Base-by-base conservation (phyloP, 2,888 invertebrate species). In the Timema podura region DNA sequence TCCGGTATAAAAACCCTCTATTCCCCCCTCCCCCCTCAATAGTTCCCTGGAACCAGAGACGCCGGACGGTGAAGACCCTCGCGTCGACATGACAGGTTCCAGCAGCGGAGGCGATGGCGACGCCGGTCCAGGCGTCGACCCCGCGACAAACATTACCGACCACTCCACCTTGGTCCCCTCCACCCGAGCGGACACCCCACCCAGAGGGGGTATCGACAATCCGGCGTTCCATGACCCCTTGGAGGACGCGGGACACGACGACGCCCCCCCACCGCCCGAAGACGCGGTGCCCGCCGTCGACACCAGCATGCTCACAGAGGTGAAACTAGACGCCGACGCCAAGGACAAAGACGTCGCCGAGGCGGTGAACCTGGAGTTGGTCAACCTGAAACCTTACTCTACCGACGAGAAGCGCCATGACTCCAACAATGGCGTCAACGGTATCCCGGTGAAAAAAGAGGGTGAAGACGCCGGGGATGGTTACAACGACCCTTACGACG, bases 351-450 rank as follows among this genome's bases (percentile, higher is more conserved):
- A 64, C 15, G 65, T 69, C 74, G 81, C 83, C 70, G 92, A 92
- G 84, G 91, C 92, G 49, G 91, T 92, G 73, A 92, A 92, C 80
- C 82, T 92, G 76, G 92, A 92, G 80, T 84, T 92, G 77, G 90
- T 92, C 73, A 91, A 91, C 78, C 84, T 92, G 82, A 89, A 86
- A 79, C 87, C 87, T 45, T 81, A 80, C 75, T 74, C 48, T 48
- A 65, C 61, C 73, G 74, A 64, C 74, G 72, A 65, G 75, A 87
- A 86, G 75, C 86, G 87, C 7, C 84, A 83, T 74, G 84, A 84
- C 76, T 85, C 82, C 70, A 81, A 85, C 70, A 79, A 81, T 72
- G 82, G 81, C n/a, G 76, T 77, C 30, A 73, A 74, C 69, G 77
- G 76, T 6, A 84, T 86, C 69, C 85, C 86, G 1, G 78, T 84